These are phyloP conservation scores for Drosophila busckii DNA, from an alignment of 1,140 invertebrate genomes.

Conservation along the genomic window DNA sequence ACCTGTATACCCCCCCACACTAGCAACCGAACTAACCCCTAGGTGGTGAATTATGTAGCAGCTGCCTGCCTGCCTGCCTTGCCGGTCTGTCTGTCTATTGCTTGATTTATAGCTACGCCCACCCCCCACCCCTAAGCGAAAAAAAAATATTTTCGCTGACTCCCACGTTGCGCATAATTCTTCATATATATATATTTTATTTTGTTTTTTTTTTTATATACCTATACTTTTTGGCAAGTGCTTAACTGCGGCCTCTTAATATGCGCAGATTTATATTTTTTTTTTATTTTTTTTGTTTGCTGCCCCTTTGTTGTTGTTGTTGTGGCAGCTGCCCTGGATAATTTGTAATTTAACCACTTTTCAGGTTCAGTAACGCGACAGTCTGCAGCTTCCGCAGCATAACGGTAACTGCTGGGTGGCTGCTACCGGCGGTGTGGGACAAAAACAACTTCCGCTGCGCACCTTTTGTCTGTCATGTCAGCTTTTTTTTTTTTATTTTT, in stretches of 20 bases:
- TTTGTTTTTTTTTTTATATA: conserved; percentile 25
- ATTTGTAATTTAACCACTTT: conserved; percentile 79
- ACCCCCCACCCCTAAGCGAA: no score
- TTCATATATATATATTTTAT: no score
- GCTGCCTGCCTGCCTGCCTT: no score
- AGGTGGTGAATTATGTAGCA: conserved; percentile 48
- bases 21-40: no score
- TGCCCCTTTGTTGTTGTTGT: conserved; percentile 2
- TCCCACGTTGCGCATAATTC: conserved; percentile 70
- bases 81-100: conserved; percentile 48
- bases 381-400: no score
- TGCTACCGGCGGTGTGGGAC: conserved; percentile 30
- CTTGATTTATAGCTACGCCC: conserved; percentile 44
- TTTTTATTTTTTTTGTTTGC: conserved; percentile 1
- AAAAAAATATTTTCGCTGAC: no score
- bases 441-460: conserved; percentile 36
- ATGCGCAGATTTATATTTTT: conserved; percentile 27
- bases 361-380: conserved; percentile 78
- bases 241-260: conserved; percentile 30
- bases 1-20: conserved; percentile 53
- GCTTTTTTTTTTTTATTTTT: conserved; percentile 1
- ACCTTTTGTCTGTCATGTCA: conserved; percentile 29
- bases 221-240: conserved; percentile 53
- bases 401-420: no score
- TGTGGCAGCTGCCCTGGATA: conserved; percentile 70